Base-by-base conservation (phyloP, 1,140 invertebrate species). In the Plutomurus gul region DNA sequence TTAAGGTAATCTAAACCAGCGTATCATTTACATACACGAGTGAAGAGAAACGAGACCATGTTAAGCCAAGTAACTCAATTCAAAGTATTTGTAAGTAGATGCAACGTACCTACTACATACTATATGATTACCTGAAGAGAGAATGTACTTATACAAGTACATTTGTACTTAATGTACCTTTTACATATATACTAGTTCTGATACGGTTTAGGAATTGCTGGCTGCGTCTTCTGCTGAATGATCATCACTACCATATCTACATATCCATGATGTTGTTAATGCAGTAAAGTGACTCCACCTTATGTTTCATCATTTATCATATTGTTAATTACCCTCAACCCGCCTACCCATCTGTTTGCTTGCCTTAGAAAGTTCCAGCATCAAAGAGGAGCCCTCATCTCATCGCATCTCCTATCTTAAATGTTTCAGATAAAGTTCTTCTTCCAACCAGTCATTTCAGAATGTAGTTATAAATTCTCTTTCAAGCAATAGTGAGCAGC, bases 241-340 rank as follows among this genome's bases (percentile, higher is more conserved):
- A 56, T 76, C 49, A 75, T 75, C 43, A 27, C 30, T 49, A 47
- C 27, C n/a, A 75, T 27, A 76, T 30, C 5, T 33, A 20, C 49
- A 56, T 60, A 51, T 76, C 51, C 22, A 36, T 33, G 46, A 43
- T 36, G 56, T 33, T 30, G 56, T 65, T 65, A 65, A 65, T 65
- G 56, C 36, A 65, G 25, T 65, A 30, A 65, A 65, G 37, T 70
- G 70, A 77, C 79, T 80, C 75, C 79, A 80, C 79, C 79, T 76
- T 77, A 71, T 76, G 79, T 72, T 49, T 46, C 43, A 77, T 77
- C 79, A 80, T 80, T 80, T 80, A 76, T 80, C 79, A 80, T 76
- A 46, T 65, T 73, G 75, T 77, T 80, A 80, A 80, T 80, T 80
- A 77, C 79, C 74, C 71, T 72, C 65, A 51, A 71, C 79, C 75